Base-by-base conservation (phyloP, 2,888 invertebrate genomes). In the Lucinisca nassula region DNA sequence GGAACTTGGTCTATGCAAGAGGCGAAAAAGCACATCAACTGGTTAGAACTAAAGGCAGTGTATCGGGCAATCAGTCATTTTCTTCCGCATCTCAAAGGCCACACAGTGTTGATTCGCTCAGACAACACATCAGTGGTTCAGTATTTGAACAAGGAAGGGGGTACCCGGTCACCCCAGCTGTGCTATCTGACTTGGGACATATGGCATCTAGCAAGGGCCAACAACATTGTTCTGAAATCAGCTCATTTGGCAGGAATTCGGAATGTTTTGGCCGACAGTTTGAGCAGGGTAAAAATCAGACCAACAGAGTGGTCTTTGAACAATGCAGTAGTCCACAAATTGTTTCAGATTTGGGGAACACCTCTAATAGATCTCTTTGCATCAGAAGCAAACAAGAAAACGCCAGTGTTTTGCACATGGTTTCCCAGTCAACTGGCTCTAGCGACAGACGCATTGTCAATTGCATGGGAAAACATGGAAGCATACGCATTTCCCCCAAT, bases 401-500 rank as follows among this genome's bases (percentile, higher is more conserved):
- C 77, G 4, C 70, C 24, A 45, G 37, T 86, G 1, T 90, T 80
- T 81, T 87, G 82, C 38, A 67, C 88, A 55, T 86, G 82, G 88
- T 67, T 82, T 72, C 82, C 75, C 17, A 61, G 51, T 14, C 51
- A n/a, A 17, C 49, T 70, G 77, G 86, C 89, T 14, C 61, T 30
- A 55, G 82, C 85, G 70, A 49, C 87, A 55, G 87, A 90, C 84
- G 87, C 87, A 30, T 82, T 91, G 70, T 74, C 79, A 17, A 82
- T 88, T 67, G 17, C 77, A 24, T 89, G 87, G 86, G 81, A 61
- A 45, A 79, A 76, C 37, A 84, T 86, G 84, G 82, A 67, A 76
- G 89, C 84, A 14, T 89, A 89, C 78, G 90, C 89, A 1, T 90
- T 78, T 35, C 90, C 87, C 21, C 90, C 87, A 35, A 72, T 78